Evolutionary conservation across 1,140 invertebrate species (phyloP), one percentile per base, ranked within the genome.

Genomic region (Heliconius congener): DNA sequence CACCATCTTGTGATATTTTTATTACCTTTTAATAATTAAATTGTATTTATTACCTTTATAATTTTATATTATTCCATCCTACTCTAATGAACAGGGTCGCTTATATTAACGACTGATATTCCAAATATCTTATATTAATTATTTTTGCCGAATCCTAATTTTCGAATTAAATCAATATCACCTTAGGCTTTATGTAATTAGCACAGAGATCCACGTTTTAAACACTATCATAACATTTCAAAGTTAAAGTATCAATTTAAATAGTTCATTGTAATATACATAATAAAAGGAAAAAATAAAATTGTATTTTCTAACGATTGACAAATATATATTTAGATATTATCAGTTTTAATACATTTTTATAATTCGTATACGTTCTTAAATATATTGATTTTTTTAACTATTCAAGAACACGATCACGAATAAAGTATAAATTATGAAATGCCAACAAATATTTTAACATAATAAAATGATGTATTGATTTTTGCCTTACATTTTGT

Each of bases 71-170:
- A 55, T n/a, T 74, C 50, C 23, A 37, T 30, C 52, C 50, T 81
- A 81, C 55, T 60, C 80, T 81, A 81, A 77, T 81, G 80, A 81
- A 81, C 80, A 76, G 39, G 37, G 73, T 78, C 76, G 42, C 76
- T 81, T 75, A 81, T 19, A 71, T 78, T 50, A 79, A 74, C 70
- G 55, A 71, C 57, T 52, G 76, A 78, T 73, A 73, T 66, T 74
- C 50, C 34, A 50, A 70, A 78, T 50, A 66, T 42, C 72, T 73
- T 66, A 60, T 73, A 73, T 78, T 52, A 60, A 57, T 55, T 39
- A 52, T 9, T 19, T n/a, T 23, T 19, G 30, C 16, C 13, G 19
- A 37, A 27, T 23, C n/a, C 55, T 72, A 78, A 18, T 73, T n/a
- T 30, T 76, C 66, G 19, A 76, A 34, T 46, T 23, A 39, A 19